A percentile compares a stretch with the other conserved stretches of the same genome.
phyloP scores from a whole-genome alignment of 2,113 vertebrate species.

The Nothobranchius kuhntae region DNA sequence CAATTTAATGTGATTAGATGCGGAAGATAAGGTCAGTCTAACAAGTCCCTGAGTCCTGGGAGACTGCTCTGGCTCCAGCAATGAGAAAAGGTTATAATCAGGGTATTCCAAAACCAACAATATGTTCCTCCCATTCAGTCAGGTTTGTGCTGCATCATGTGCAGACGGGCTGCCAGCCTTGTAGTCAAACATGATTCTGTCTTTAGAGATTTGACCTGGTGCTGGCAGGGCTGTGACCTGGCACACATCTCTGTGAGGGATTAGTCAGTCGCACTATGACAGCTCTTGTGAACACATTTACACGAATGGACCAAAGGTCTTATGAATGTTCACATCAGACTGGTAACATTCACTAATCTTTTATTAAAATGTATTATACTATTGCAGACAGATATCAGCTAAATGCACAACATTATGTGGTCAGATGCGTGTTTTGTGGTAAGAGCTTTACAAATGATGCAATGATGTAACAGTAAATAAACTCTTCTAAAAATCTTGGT shows the following conservation, averaged over 20 bases:
- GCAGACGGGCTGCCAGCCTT: conserved; percentile 6
- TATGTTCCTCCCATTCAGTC: conserved; percentile 16
- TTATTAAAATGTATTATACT: neutral
- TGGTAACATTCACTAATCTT: conserved; percentile 16
- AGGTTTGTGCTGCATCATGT: conserved; percentile 23
- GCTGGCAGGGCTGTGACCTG: conserved; percentile 28
- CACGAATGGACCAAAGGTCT: conserved; percentile 16
- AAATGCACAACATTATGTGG: too few relatives aligned
- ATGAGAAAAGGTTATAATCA: neutral
- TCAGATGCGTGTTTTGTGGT: too few relatives aligned
- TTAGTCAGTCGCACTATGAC: conserved; percentile 50
- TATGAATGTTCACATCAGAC: conserved; percentile 13
- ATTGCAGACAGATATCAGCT: too few relatives aligned
- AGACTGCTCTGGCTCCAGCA: too few relatives aligned
- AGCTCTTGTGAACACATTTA: conserved; percentile 37
- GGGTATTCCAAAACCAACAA: neutral
- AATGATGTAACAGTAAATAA: too few relatives aligned
- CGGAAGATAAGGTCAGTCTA: neutral
- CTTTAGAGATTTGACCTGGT: conserved; percentile 20
- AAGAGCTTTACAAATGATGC: too few relatives aligned
- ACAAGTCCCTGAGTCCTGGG: neutral
- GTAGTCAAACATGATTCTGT: conserved; percentile 20
- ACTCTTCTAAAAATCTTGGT: too few relatives aligned
- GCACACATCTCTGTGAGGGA: conserved; percentile 41
- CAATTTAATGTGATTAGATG: neutral